Conservation (phyloP, 2,113 vertebrate species). For the Thryonomys swinderianus region DNA sequence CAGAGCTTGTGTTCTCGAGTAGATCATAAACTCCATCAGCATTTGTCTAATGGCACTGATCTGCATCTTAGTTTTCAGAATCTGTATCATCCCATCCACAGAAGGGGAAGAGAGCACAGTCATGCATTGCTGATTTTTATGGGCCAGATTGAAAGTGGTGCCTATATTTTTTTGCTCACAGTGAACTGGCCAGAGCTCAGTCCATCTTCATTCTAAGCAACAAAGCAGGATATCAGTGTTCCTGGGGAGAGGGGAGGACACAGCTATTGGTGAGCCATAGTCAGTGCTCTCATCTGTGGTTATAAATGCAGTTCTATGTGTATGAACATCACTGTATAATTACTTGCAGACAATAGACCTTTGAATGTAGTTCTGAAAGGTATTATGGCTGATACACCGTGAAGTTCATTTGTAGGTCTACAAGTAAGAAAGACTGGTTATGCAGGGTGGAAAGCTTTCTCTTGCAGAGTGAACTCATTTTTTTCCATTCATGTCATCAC, state of each 20-base stretch:
- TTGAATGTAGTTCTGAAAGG: background rate
- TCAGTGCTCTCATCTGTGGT: background rate
- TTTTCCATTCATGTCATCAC: background rate
- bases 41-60: background rate
- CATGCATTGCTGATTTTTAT: background rate
- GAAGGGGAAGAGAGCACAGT: background rate
- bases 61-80: background rate
- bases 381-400: background rate
- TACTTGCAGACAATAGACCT: background rate
- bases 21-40: background rate
- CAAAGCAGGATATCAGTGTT: background rate
- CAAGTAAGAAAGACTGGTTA: background rate
- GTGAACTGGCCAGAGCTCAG: background rate
- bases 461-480: background rate
- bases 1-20: background rate
- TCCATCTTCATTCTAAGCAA: background rate
- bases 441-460: background rate
- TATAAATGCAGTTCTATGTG: background rate
- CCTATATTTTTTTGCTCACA: background rate
- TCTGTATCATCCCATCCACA: background rate
- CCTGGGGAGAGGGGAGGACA: background rate
- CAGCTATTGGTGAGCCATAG: fast-evolving
- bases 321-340: background rate
- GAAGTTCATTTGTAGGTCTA: background rate
- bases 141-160: background rate